phyloP scores from a whole-genome alignment of 2,888 invertebrate genomes.

The Pteria penguin region DNA sequence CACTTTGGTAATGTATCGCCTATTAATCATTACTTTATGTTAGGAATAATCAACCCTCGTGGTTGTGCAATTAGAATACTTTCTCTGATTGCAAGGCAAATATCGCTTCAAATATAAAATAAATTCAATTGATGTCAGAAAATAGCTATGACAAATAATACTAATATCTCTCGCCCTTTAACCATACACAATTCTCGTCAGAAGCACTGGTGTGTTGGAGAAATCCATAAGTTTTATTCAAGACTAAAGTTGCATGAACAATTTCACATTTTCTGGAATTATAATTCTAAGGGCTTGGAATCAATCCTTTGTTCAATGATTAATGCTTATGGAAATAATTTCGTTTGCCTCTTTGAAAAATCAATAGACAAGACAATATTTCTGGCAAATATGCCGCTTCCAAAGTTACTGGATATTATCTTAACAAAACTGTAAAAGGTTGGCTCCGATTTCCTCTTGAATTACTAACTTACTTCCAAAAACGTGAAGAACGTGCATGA shows the following conservation, averaged over 20 bases:
- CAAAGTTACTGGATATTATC: too few relatives aligned
- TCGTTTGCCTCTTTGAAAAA: not conserved
- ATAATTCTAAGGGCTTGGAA: not conserved
- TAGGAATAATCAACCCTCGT: not conserved
- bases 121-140: slow-evolving; percentile 8
- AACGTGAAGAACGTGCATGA: too few relatives aligned
- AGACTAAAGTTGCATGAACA: not conserved
- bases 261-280: not conserved
- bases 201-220: not conserved
- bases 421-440: too few relatives aligned
- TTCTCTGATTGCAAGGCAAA: not conserved
- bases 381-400: too few relatives aligned
- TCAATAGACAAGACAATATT: not conserved
- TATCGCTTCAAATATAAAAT: not conserved
- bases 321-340: not conserved
- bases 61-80: not conserved
- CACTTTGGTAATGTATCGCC: slow-evolving; percentile 12
- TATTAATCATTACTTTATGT: not conserved
- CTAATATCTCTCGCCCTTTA: not conserved
- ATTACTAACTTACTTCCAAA: too few relatives aligned
- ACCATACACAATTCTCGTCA: not conserved
- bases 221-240: not conserved
- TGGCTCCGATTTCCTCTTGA: too few relatives aligned
- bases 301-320: not conserved
- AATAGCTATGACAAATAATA: not conserved